Percentiles rank a stretch among this genome's conserved stretches.
Evolutionary conservation across 2,888 invertebrate species (phyloP).

Genomic region (Tipula vernalis): DNA sequence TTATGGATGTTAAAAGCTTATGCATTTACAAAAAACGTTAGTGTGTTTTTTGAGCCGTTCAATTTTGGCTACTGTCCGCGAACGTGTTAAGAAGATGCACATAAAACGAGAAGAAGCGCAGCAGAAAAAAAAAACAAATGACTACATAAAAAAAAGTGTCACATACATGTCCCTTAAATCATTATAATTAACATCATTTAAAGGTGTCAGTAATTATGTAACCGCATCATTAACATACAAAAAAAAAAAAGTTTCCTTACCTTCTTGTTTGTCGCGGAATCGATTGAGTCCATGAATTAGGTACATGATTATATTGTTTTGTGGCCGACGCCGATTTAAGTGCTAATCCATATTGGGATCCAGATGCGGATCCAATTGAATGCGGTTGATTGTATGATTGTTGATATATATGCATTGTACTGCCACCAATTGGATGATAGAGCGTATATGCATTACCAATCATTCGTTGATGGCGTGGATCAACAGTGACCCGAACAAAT

Average conservation of each 20-base stretch:
- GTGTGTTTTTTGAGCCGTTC: no score
- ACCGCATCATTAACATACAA: neutral
- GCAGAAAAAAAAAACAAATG: neutral
- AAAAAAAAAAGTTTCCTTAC: slow-evolving; percentile 18
- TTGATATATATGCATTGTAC: slow-evolving; percentile 11
- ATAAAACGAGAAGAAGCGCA: neutral
- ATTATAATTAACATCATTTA: neutral
- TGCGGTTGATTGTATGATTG: slow-evolving; percentile 21
- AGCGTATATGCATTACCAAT: neutral
- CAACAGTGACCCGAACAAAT: slow-evolving; percentile 15
- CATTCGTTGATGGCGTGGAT: slow-evolving; percentile 11
- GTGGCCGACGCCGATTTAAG: slow-evolving; percentile 30
- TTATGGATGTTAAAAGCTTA: no score
- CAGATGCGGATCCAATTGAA: neutral
- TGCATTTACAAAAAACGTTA: no score
- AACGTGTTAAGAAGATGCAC: neutral
- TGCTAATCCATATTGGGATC: slow-evolving; percentile 32
- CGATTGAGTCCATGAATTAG: slow-evolving; percentile 36
- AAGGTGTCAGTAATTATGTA: neutral
- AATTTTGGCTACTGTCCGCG: no score
- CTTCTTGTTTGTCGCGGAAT: slow-evolving; percentile 36
- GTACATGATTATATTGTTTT: slow-evolving; percentile 30
- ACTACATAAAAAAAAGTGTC: neutral
- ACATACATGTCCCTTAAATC: neutral
- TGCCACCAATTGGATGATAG: neutral